Base-by-base conservation (phyloP, 2,888 invertebrate species). In the Eupithecia vulgata region DNA sequence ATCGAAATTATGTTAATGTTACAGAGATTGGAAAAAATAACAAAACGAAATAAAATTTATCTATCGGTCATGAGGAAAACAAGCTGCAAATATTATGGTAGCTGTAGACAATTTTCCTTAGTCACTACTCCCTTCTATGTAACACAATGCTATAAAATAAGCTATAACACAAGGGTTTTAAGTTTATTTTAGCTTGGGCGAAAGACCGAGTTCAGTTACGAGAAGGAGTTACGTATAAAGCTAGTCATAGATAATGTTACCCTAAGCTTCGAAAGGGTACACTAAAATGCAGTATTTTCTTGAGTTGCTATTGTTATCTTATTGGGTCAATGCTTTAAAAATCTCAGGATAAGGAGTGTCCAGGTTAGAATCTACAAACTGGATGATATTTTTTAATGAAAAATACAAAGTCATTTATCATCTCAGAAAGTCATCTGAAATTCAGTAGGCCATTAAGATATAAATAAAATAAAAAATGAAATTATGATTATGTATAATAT, bases 211-310 rank as follows among this genome's bases (percentile, higher is more conserved):
- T 25, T 25, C 25, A 57, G 21, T 57, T 21, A 25, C 57, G 57
- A 57, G 57, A 21, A 57, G 21, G n/a, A n/a, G n/a, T n/a, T 5
- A 52, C 5, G 57, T 57, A 12, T 10, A 25, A 30, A 25, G 52
- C 21, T 57, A 25, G 57, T 57, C 57, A 25, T 25, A 12, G 45
- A 57, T 13, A 12, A 21, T 57, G 57, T 57, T 57, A 21, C 12
- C 25, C 25, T 5, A 57, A 57, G 57, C 57, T 57, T 25, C 25
- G 57, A 57, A 52, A 25, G 25, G 25, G 57, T 57, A 57, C 57
- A 57, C 25, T 57, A 57, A 57, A 57, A 57, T 57, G 57, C 57
- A 57, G 57, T 25, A 12, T 25, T 57, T 57, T 25, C 57, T 57
- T 57, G 57, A 25, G 57, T 25, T 3, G 25, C 52, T 12, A 57